Percentiles rank a stretch among this genome's conserved stretches.
These are phyloP conservation scores for Drosophila leonis DNA, from an alignment of 2,888 invertebrate genomes.

Conservation along the genomic window DNA sequence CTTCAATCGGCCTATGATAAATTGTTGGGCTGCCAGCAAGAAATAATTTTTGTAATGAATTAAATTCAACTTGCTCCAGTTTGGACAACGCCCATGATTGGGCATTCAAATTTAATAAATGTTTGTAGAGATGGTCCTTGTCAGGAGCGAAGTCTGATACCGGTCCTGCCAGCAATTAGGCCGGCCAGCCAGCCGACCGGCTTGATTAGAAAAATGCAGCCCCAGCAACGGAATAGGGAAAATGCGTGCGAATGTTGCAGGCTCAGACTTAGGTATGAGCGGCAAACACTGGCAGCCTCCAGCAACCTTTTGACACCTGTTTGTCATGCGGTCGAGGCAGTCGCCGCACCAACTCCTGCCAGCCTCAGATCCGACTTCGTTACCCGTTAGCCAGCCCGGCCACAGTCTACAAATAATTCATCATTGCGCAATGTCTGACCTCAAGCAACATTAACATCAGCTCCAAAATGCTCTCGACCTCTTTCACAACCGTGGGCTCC, in stretches of 20 bases:
- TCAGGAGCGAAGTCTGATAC: constrained; percentile 11
- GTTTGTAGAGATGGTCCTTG: constrained; percentile 35
- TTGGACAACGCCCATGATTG: constrained; percentile 57
- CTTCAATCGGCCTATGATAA: constrained; percentile 66
- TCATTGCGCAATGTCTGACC: constrained; percentile 68
- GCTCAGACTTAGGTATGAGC: no score
- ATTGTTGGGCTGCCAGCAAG: constrained; percentile 58
- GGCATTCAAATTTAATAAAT: constrained; percentile 69
- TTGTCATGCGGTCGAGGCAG: constrained; percentile 57
- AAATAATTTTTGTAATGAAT: constrained; percentile 67
- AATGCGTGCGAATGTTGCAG: constrained; percentile 4
- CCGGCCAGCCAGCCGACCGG: background rate
- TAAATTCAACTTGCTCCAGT: constrained; percentile 70
- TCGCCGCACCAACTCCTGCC: constrained; percentile 5
- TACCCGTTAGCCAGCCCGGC: constrained; percentile 17
- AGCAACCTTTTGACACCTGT: constrained; percentile 79
- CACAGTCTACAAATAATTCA: constrained; percentile 81
- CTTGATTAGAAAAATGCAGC: background rate
- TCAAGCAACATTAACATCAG: constrained; percentile 49
- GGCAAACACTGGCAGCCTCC: constrained; percentile 21
- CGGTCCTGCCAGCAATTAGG: constrained; percentile 34
- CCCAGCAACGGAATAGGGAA: background rate
- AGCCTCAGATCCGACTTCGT: background rate
- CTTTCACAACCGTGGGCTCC: constrained; percentile 35
- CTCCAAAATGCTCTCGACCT: constrained; percentile 47